Percentiles rank a stretch among this genome's conserved stretches.
Conservation (phyloP, 2,888 invertebrate genomes). For the Tipula lateralis region DNA sequence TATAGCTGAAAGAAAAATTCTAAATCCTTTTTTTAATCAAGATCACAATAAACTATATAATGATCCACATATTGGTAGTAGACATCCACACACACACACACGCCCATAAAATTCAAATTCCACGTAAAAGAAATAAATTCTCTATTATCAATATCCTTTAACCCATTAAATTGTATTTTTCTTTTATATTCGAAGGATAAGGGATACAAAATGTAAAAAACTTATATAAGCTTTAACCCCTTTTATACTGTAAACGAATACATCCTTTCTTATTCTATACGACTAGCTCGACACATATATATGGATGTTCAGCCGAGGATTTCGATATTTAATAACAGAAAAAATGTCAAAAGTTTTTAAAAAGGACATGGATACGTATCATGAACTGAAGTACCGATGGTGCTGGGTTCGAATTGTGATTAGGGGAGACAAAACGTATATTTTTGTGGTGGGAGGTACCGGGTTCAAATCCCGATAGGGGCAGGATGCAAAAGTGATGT, state of each 20-base stretch:
- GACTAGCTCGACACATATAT: no score
- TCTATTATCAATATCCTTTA: constrained; percentile 15
- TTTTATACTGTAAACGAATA: not conserved
- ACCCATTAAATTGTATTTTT: constrained; percentile 16
- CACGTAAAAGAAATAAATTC: constrained; percentile 14
- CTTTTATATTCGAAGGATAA: not conserved
- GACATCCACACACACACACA: not conserved
- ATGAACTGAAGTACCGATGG: no score
- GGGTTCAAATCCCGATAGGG: no score
- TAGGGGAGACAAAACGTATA: no score
- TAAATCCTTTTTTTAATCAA: constrained; percentile 14
- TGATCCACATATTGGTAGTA: not conserved
- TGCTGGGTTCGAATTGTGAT: no score
- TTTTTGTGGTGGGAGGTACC: no score
- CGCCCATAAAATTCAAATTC: not conserved
- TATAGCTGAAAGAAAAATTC: not conserved
- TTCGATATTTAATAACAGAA: not conserved
- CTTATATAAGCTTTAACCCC: not conserved
- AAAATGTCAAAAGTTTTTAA: not conserved
- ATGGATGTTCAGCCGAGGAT: not conserved
- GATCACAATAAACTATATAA: constrained; percentile 19
- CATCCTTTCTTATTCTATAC: not conserved
- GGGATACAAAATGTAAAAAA: not conserved
- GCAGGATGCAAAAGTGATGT: no score
- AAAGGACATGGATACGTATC: not conserved